Base-by-base conservation (phyloP, 2,797 vertebrate genomes). In the Clarias platycephalus region DNA sequence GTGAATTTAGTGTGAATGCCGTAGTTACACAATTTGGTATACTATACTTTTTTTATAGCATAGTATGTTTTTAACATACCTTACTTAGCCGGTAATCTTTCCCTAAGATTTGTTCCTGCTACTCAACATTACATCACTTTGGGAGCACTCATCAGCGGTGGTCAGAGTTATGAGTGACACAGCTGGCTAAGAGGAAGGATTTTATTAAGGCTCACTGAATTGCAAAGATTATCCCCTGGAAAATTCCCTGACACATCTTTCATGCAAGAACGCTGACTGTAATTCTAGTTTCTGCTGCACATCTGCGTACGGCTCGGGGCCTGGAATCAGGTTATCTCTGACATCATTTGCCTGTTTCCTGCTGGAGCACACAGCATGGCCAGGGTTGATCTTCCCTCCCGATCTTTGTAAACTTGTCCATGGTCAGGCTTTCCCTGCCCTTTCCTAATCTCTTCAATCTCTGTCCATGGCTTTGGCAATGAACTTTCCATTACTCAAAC, bases 211-310 rank as follows among this genome's bases (percentile, higher is more conserved):
- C 84, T 83, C 86, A 78, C 71, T 40, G 80, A 85, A 80, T 76
- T 70, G 81, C 60, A 66, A 80, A 86, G 78, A 85, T 90, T 82
- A 87, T 87, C 84, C 55, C n/a, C 72, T 40, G 83, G 70, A 85
- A 88, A 87, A 86, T 87, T 86, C 58, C 84, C 86, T 85, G 86
- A 88, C 82, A 86, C 84, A 85, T 88, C 82, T 85, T 89, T 86
- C 82, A 84, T 49, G 70, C 86, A 84, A 85, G 62, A 84, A 84
- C 76, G 74, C 77, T 6, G 72, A 80, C 60, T 75, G 72, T 83
- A 85, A 83, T 64, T 44, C 63, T 62, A 77, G 80, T 67, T 80
- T 83, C 83, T 77, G 82, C 62, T 57, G 81, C 71, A 63, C 81
- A 88, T 70, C 40, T 67, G 70, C 71, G 71, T 6, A 72, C 85